These are phyloP conservation scores for Muntiacus reevesi DNA, from an alignment of 2,113 vertebrate genomes.

Conservation along the genomic window DNA sequence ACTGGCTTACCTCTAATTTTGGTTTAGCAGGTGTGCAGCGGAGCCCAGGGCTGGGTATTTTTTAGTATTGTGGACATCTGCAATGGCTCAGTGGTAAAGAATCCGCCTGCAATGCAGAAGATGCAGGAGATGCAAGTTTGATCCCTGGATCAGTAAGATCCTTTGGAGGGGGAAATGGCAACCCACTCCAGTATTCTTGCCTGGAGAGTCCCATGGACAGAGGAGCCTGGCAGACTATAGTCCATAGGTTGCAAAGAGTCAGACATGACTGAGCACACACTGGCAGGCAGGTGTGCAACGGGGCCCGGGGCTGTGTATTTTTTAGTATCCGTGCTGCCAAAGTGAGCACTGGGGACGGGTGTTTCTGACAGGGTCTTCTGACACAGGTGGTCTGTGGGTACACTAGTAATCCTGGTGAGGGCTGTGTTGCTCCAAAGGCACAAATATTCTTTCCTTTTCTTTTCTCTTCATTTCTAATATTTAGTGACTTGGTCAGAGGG, in stretches of 20 bases:
- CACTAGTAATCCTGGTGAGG: neutral
- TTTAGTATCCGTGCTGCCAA: neutral
- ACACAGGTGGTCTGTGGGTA: neutral
- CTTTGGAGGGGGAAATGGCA: neutral
- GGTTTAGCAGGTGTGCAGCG: too few species aligned
- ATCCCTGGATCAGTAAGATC: neutral
- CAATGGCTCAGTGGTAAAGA: neutral
- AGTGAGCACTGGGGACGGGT: neutral
- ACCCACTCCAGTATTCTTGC: neutral
- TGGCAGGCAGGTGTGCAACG: neutral
- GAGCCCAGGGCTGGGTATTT: neutral
- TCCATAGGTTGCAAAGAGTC: neutral
- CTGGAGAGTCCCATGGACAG: neutral
- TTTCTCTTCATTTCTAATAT: constrained; percentile 50
- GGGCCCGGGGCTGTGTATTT: neutral
- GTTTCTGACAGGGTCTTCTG: neutral
- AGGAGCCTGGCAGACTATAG: neutral
- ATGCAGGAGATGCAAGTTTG: neutral
- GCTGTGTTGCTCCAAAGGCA: neutral
- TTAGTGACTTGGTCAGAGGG: constrained; percentile 67
- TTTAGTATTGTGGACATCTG: neutral
- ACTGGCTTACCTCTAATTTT: neutral
- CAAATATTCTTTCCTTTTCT: neutral
- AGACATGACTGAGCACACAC: neutral
- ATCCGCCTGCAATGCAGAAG: neutral